Conservation (phyloP, 2,888 invertebrate genomes). For the Fragum whitleyi region DNA sequence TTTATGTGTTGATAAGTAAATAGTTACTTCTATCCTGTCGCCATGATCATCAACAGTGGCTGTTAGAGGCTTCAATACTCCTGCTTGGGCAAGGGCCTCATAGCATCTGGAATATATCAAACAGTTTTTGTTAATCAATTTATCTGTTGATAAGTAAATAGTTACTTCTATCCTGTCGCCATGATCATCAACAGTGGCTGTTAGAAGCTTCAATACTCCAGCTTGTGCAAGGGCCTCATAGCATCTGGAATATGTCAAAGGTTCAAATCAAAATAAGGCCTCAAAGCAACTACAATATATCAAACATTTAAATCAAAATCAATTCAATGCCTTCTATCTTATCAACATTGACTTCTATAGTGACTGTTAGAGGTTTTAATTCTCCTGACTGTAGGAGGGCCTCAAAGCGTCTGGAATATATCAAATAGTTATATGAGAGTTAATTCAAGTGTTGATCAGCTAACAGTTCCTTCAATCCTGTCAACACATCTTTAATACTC, state of each 20-base stretch:
- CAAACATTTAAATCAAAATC: too few species aligned
- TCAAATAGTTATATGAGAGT: too few species aligned
- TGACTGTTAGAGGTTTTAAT: conserved; percentile 76
- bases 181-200: conserved; percentile 78
- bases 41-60: conserved; percentile 79
- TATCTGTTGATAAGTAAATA: too few species aligned
- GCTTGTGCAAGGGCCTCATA: conserved; percentile 80
- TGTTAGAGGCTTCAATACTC: conserved; percentile 77
- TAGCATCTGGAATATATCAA: conserved; percentile 79
- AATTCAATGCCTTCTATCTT: conserved; percentile 68
- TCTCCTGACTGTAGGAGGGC: conserved; percentile 78
- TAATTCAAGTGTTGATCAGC: too few species aligned
- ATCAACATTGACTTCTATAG: conserved; percentile 77
- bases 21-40: conserved; percentile 66
- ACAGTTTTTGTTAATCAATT: too few species aligned
- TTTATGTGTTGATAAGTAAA: too few species aligned
- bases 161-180: conserved; percentile 65
- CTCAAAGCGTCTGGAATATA: conserved; percentile 79
- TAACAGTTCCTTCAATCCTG: too few species aligned
- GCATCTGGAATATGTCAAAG: conserved; percentile 74
- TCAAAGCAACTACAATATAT: too few species aligned
- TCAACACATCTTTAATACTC: too few species aligned
- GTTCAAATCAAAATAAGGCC: too few species aligned
- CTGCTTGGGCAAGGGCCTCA: conserved; percentile 77
- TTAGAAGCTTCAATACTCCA: conserved; percentile 78